Base-by-base conservation (phyloP, 2,797 vertebrate species). In the Chiroxiphia lanceolata region DNA sequence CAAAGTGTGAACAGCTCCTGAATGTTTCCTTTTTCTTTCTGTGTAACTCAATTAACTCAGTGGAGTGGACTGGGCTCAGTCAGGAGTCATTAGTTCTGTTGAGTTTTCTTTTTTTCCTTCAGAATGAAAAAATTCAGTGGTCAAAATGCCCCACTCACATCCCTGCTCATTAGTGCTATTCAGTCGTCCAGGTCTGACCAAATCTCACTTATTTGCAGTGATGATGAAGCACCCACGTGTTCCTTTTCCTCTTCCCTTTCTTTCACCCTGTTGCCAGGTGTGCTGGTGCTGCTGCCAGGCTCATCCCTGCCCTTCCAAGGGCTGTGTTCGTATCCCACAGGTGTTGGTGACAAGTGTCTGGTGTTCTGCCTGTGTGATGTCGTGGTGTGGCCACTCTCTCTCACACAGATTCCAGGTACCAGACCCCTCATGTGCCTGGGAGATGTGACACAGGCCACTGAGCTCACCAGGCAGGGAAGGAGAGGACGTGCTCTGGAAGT, bases 381-480 rank as follows among this genome's bases (percentile, higher is more conserved):
- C 3, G 11, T 9, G 21, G 15, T 2, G 8, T 38, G 29, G 9
- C 17, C 17, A 11, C 26, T 22, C 20, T 76, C 33, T 23, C 31
- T 31, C 51, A 31, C 7, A 11, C 2, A 40, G 61, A 53, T 47
- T 18, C 21, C 34, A 29, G 15, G 4, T 23, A 12, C 11, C 67
- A 21, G 34, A 31, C 15, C 17, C 2, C 18, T 87, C 3, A 0
- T 34, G 12, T 22, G 5, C 4, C 0, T 36, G 38, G 53, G 10
- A 45, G 79, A 27, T 2, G 3, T n/a, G 48, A 34, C 53, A 34
- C 6, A 31, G 38, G 29, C 27, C 60, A 42, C 13, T 21, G 29
- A 40, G 33, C 8, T 11, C 38, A 27, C 11, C 6, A 11, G 50
- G 31, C 69, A 27, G 27, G 65, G 13, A 36, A 4, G 8, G 17